Evolutionary conservation across 2,797 vertebrate species (phyloP).

Genomic region (Aphelocoma californica): DNA sequence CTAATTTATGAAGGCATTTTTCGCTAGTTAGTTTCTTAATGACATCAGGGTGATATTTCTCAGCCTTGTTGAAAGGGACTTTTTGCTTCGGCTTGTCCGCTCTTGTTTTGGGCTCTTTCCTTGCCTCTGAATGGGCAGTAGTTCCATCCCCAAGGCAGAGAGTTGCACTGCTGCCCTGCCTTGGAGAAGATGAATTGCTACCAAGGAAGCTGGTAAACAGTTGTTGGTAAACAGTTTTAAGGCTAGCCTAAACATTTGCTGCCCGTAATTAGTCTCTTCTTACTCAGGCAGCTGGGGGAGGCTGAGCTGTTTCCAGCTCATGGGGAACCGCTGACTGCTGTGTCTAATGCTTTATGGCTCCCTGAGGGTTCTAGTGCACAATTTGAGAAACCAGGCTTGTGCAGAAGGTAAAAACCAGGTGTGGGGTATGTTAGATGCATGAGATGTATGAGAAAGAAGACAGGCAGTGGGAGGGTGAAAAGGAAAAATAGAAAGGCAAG

Average conservation of each 20-base stretch:
- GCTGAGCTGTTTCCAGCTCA: not conserved
- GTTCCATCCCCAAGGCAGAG: not conserved
- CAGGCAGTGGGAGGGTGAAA: not conserved
- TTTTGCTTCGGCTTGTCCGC: not conserved
- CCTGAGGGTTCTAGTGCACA: not conserved
- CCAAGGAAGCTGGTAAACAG: not conserved
- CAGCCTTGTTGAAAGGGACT: not conserved
- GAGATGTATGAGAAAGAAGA: not conserved
- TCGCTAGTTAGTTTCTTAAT: not conserved
- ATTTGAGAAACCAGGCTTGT: not conserved
- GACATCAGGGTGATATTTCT: not conserved
- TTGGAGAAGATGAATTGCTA: not conserved
- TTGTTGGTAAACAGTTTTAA: not conserved
- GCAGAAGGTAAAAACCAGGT: not conserved
- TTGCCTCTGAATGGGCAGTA: not conserved
- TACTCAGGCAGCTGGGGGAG: not conserved
- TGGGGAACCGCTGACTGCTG: not conserved
- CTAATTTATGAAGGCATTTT: not conserved
- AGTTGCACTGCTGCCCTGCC: not conserved
- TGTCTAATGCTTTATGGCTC: not conserved
- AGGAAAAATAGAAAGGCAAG: not conserved
- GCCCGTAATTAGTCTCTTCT: not conserved
- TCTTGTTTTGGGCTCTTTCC: not conserved
- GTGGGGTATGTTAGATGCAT: not conserved
- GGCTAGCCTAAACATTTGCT: not conserved